phyloP scores from a whole-genome alignment of 2,797 vertebrate genomes.

The Agapornis canus region DNA sequence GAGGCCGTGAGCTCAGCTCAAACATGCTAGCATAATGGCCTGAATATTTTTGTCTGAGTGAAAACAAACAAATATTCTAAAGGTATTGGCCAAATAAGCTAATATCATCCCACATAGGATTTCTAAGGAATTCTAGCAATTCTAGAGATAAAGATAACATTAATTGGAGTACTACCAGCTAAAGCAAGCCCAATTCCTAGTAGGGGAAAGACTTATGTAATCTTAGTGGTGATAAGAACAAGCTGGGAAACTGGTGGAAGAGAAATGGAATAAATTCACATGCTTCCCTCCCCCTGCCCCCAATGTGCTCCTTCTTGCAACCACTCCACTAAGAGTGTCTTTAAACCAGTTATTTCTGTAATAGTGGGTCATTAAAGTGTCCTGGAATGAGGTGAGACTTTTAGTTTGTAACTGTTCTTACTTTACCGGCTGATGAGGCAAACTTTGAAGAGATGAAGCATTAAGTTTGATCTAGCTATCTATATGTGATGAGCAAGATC shows the following conservation, averaged over 20 bases:
- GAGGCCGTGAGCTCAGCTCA: not conserved
- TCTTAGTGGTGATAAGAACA: not conserved
- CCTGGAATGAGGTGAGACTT: not conserved
- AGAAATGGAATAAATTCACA: not conserved
- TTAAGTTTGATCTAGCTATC: not conserved
- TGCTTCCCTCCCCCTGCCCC: accelerated
- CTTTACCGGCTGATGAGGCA: not conserved
- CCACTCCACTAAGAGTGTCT: not conserved
- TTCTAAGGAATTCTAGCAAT: slow-evolving; percentile 28
- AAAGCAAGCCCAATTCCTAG: not conserved
- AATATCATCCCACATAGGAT: not conserved
- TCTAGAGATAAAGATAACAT: slow-evolving; percentile 15
- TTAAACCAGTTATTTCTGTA: not conserved
- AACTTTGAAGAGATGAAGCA: not conserved
- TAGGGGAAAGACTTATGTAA: not conserved
- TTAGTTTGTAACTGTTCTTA: not conserved
- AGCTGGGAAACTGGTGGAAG: not conserved
- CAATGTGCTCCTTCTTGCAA: not conserved
- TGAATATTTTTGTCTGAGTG: not conserved
- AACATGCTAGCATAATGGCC: not conserved
- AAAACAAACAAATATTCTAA: not conserved
- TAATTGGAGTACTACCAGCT: not conserved
- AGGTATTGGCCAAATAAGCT: not conserved
- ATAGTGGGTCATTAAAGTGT: not conserved
- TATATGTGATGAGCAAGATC: not conserved